phyloP scores from a whole-genome alignment of 2,888 invertebrate genomes.

The Mesorhabditis spiculigera region DNA sequence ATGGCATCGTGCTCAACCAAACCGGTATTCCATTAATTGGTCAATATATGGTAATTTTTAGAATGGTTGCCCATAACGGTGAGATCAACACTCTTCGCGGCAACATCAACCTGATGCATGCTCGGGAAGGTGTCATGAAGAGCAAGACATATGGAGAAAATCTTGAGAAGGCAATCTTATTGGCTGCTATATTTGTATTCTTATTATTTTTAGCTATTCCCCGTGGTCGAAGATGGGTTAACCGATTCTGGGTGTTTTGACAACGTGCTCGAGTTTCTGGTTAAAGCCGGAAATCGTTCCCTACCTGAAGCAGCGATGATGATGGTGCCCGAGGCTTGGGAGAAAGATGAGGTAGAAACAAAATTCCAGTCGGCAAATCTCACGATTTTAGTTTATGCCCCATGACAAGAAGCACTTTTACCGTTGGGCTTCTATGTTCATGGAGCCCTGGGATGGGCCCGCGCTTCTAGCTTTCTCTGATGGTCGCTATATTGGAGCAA shows the following conservation, averaged over 20 bases:
- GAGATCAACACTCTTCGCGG: constrained; percentile 98
- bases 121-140: constrained; percentile 69
- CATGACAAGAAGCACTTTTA: constrained; percentile 90
- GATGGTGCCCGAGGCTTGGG: constrained; percentile 71
- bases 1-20: constrained; percentile 97
- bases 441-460: constrained; percentile 99
- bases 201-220: constrained; percentile 66
- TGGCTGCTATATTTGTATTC: background rate
- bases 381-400: constrained; percentile 69
- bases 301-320: constrained; percentile 96
- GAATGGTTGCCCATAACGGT: constrained; percentile 93
- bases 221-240: constrained; percentile 86
- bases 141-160: constrained; percentile 72
- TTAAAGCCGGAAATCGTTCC: constrained; percentile 83
- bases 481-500: constrained; percentile 86
- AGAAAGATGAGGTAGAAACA: constrained; percentile 52
- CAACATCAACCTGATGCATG: constrained; percentile 96
- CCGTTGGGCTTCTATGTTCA: constrained; percentile 88
- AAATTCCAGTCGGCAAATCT: background rate
- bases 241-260: constrained; percentile 97
- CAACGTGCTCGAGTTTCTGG: constrained; percentile 93
- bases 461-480: constrained; percentile 83
- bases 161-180: constrained; percentile 68
- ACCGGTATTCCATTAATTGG: constrained; percentile 69
- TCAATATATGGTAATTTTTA: constrained; percentile 53